Evolutionary conservation across 1,140 invertebrate genomes (phyloP), one percentile per base, ranked within the genome.

Genomic region (Acromyrmex charruanus): DNA sequence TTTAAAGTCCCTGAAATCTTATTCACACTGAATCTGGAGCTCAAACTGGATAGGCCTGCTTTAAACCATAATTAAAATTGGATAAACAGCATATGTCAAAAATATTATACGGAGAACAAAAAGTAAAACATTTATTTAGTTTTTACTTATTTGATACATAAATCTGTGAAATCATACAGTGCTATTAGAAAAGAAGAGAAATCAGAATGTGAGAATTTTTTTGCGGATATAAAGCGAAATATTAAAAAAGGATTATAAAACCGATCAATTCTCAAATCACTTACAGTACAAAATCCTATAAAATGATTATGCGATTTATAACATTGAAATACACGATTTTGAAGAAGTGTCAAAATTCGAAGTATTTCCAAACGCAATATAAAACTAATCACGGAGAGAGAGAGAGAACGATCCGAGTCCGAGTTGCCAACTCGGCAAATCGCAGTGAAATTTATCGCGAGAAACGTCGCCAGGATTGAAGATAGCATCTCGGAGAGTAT

Each of bases 341-440:
- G 21, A 21, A 55, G 5, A 82, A 18, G 25, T 82, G 44, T 28
- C n/a, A 25, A 61, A 87, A 87, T 88, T 72, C 5, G 18, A 25
- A 6, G 6, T 39, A 86, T 58, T 39, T 28, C 49, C 5, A 2
- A 18, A 21, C 68, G 44, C 28, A 31, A 31, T 75, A 63, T 84
- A 75, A 84, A 63, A 58, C 35, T 75, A 84, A 75, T 74, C 28
- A 35, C 18, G 10, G 31, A 21, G 69, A 21, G 39, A 44, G 39
- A 44, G 35, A 44, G 10, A 44, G 39, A 49, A 61, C 55, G 39
- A 16, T 2, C 35, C 35, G 35, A 39, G 53, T 59, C 51, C 53
- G 55, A 35, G 65, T 66, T 21, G 25, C 21, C 51, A 66, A 66
- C 14, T 81, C 16, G 39, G 69, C 39, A 18, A 49, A 21, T 44